These are phyloP conservation scores for Neoitamus cyanurus DNA, from an alignment of 2,888 invertebrate genomes.

Conservation along the genomic window DNA sequence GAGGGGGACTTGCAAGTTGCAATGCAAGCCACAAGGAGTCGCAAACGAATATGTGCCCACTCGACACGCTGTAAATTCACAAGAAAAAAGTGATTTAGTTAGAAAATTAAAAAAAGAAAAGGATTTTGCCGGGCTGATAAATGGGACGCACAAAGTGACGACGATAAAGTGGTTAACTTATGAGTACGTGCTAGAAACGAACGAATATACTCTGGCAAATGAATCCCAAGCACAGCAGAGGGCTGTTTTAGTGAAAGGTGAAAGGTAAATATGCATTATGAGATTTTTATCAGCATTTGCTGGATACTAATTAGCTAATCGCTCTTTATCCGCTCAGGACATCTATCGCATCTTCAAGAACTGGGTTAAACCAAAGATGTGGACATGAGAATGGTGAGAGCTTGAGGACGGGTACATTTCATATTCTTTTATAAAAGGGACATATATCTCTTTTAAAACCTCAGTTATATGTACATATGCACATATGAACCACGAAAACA, in stretches of 20 bases:
- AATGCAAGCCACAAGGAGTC: constrained; percentile 11
- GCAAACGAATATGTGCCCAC: neutral
- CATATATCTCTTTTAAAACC: too few species aligned
- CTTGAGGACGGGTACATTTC: too few species aligned
- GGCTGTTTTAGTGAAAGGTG: neutral
- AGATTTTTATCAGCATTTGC: neutral
- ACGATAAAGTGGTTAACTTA: neutral
- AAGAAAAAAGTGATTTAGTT: neutral
- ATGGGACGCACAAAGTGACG: neutral
- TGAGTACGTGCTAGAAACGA: neutral
- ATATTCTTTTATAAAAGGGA: too few species aligned
- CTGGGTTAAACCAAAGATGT: too few species aligned
- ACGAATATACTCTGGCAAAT: neutral
- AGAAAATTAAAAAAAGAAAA: neutral
- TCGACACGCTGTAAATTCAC: neutral
- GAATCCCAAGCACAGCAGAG: neutral
- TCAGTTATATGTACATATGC: too few species aligned
- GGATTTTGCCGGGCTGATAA: neutral
- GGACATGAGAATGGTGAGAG: too few species aligned
- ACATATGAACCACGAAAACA: too few species aligned
- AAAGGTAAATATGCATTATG: neutral
- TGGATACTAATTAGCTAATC: neutral
- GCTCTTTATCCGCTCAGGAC: neutral
- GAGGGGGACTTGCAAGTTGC: neutral
- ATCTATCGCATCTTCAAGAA: neutral